Conservation (phyloP, 2,888 invertebrate species). For the Byasa hedistus region DNA sequence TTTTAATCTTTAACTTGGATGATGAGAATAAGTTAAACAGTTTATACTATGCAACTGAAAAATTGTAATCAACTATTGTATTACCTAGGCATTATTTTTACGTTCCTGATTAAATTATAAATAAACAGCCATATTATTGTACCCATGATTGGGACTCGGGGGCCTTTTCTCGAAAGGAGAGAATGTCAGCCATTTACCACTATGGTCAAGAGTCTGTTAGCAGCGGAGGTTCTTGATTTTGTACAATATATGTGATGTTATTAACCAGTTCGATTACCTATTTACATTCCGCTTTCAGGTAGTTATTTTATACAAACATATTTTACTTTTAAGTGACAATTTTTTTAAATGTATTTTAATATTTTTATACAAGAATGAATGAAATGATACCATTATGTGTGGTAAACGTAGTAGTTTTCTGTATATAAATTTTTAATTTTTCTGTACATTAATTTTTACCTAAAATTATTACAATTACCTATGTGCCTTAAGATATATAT, state of each 20-base stretch:
- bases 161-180: too few relatives aligned
- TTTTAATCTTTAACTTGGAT: constrained; percentile 17
- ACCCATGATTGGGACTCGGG: too few relatives aligned
- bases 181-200: too few relatives aligned
- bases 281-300: constrained; percentile 58
- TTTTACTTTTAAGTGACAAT: constrained; percentile 12
- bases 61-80: constrained; percentile 4
- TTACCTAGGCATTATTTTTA: constrained; percentile 6
- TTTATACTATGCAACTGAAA: background rate
- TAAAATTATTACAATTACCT: background rate
- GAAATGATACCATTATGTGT: background rate
- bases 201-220: too few relatives aligned
- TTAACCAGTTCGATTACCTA: constrained; percentile 42
- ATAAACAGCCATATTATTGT: too few relatives aligned
- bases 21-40: background rate
- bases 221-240: too few relatives aligned
- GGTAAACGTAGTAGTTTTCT: too few relatives aligned
- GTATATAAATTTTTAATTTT: too few relatives aligned
- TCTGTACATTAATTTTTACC: background rate
- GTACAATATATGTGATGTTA: constrained; percentile 3
- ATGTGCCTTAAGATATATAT: background rate
- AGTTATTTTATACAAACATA: constrained; percentile 19
- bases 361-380: constrained; percentile 14
- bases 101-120: constrained; percentile 11
- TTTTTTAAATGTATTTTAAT: constrained; percentile 6